phyloP scores from a whole-genome alignment of 2,888 invertebrate genomes.

The Tolmerus cingulatus region DNA sequence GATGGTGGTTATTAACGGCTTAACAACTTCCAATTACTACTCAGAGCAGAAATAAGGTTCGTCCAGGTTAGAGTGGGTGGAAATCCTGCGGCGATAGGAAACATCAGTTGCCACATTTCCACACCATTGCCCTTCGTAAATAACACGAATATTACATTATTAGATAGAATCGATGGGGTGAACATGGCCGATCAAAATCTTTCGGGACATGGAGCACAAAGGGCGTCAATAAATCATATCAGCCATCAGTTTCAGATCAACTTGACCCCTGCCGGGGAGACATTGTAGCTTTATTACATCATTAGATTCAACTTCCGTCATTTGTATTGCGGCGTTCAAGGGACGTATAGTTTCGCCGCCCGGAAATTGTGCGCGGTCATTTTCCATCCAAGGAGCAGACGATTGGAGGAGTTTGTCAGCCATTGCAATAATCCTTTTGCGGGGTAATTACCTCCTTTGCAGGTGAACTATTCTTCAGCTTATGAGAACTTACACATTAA shows the following conservation, averaged over 20 bases:
- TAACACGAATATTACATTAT: constrained; percentile 50
- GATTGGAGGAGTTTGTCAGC: not conserved
- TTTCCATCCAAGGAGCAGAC: not conserved
- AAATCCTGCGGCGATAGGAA: constrained; percentile 22
- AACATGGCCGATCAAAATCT: constrained; percentile 17
- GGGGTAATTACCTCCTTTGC: not conserved
- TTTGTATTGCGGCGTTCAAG: not conserved
- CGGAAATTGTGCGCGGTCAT: constrained; percentile 40
- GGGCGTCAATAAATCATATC: constrained; percentile 49
- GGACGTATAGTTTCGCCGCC: constrained; percentile 24
- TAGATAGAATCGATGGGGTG: constrained; percentile 44
- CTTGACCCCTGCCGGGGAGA: constrained; percentile 29
- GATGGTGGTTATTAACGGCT: not conserved
- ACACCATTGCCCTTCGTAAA: constrained; percentile 45
- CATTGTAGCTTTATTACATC: constrained; percentile 41
- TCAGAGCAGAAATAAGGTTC: not conserved
- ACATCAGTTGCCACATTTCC: constrained; percentile 46
- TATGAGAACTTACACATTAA: not conserved
- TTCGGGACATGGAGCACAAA: constrained; percentile 44
- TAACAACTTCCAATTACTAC: not conserved
- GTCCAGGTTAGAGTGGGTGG: not conserved
- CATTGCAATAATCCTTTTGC: not conserved
- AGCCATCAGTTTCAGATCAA: constrained; percentile 43
- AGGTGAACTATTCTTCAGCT: not conserved
- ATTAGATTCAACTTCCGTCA: constrained; percentile 32